Conservation (phyloP, 2,113 vertebrate genomes). For the Alces alces region DNA sequence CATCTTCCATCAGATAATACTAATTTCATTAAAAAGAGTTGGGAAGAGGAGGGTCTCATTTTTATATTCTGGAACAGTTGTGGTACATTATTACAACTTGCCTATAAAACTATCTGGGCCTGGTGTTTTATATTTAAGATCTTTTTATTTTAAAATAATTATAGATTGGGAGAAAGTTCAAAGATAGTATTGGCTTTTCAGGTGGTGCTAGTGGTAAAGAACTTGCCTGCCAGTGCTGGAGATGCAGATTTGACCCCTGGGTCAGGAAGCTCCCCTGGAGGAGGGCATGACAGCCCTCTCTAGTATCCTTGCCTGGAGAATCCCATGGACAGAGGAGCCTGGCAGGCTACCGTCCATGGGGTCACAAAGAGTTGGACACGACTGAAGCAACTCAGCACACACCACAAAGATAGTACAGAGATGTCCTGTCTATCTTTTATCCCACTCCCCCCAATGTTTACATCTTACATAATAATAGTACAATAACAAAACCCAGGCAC, state of each 20-base stretch:
- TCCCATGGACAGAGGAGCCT: neutral
- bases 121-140: neutral
- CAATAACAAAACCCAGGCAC: neutral
- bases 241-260: neutral
- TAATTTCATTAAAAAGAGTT: neutral
- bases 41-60: neutral
- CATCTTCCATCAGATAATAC: neutral
- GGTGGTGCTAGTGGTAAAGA: neutral
- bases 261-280: neutral
- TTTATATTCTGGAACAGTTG: neutral
- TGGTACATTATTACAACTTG: neutral
- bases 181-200: neutral
- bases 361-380: neutral
- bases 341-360: neutral
- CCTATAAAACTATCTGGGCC: neutral
- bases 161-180: neutral
- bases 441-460: too few species aligned
- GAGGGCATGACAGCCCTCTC: neutral
- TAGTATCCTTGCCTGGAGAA: neutral
- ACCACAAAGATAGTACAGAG: neutral
- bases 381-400: neutral
- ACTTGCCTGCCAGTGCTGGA: neutral
- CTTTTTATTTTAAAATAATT: neutral
- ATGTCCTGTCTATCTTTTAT: neutral
- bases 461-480: neutral